These are phyloP conservation scores for Polyergus mexicanus DNA, from an alignment of 1,140 invertebrate genomes.

Conservation along the genomic window DNA sequence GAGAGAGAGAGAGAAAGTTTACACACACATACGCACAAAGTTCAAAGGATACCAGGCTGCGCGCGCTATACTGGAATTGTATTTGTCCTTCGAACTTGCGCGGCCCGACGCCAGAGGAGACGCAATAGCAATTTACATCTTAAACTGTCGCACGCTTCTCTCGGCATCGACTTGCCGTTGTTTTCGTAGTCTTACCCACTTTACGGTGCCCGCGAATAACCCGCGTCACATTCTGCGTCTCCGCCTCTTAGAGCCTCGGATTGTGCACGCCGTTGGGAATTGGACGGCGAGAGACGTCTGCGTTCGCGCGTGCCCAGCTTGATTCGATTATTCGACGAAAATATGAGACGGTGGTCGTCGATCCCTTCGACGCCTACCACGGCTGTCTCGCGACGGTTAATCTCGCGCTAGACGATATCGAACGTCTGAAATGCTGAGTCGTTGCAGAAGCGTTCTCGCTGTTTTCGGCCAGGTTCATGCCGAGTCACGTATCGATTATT, in stretches of 20 bases:
- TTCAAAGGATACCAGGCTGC: not conserved
- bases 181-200: slow-evolving; percentile 15
- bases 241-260: not conserved
- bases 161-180: slow-evolving; percentile 63
- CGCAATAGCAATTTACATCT: slow-evolving; percentile 56
- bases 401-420: not conserved
- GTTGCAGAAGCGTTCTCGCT: not conserved
- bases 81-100: slow-evolving; percentile 56
- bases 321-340: slow-evolving; percentile 10
- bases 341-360: not conserved
- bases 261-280: slow-evolving; percentile 15
- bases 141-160: slow-evolving; percentile 25
- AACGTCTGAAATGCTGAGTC: not conserved
- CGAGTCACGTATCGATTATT: slow-evolving; percentile 29
- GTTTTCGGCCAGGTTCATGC: not conserved
- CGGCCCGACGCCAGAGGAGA: slow-evolving; percentile 24
- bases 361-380: not conserved
- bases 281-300: not conserved
- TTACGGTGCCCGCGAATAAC: not conserved
- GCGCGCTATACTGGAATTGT: slow-evolving; percentile 37
- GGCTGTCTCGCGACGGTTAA: slow-evolving; percentile 19
- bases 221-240: not conserved
- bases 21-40: not conserved
- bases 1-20: not conserved
- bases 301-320: not conserved